Percentiles rank a stretch among this genome's conserved stretches.
These are phyloP conservation scores for Sebastes trivittatus DNA, from an alignment of 2,797 vertebrate genomes.

Conservation along the genomic window DNA sequence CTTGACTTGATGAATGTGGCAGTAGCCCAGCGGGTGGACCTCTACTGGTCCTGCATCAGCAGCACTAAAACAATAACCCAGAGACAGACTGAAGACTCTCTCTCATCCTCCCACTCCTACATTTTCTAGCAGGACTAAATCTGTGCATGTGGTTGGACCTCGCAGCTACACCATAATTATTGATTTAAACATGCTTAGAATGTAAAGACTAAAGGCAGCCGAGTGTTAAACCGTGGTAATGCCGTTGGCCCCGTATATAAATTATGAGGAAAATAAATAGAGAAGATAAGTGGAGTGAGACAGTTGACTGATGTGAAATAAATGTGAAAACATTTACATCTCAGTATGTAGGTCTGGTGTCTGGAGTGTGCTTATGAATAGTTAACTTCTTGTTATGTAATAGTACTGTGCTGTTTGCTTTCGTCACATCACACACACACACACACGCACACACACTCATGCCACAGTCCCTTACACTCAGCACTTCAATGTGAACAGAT, in stretches of 20 bases:
- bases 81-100: neutral
- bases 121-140: neutral
- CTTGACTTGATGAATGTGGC: neutral
- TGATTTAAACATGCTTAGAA: neutral
- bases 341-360: conserved; percentile 26
- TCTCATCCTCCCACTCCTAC: neutral
- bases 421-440: neutral
- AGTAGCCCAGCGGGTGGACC: neutral
- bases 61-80: neutral
- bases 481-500: conserved; percentile 1
- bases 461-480: neutral
- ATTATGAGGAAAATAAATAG: neutral
- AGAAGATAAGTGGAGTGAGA: neutral
- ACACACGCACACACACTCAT: neutral
- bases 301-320: neutral
- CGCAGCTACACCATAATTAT: neutral
- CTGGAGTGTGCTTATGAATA: conserved; percentile 38
- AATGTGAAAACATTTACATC: neutral
- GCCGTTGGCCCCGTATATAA: too few species aligned
- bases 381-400: conserved; percentile 49
- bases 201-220: neutral
- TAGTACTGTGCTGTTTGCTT: neutral
- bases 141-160: neutral
- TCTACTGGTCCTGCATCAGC: neutral
- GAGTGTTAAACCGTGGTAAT: too few species aligned